Base-by-base conservation (phyloP, 2,888 invertebrate species). In the Spodoptera picta region DNA sequence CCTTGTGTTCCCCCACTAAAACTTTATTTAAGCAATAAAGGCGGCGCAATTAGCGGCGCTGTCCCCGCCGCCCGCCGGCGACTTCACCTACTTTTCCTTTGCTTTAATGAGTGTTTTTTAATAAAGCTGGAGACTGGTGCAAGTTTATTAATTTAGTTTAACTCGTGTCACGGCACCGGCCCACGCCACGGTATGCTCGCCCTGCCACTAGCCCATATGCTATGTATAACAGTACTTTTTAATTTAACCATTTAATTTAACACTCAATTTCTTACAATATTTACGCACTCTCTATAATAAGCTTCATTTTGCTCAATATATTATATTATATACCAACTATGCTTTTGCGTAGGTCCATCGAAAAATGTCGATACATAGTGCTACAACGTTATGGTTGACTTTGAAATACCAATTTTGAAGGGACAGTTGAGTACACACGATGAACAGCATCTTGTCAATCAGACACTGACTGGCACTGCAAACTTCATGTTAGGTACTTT, bases 11-110 rank as follows among this genome's bases (percentile, higher is more conserved):
- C 91, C 90, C 90, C 91, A 92, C 94, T 94, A 93, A 94, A 94
- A 94, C 93, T 94, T 94, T 94, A 94, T 94, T 94, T 94, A 92
- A 94, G 94, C 94, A 94, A 94, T 94, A 94, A 94, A 94, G 92
- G 93, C 91, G 90, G 90, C 88, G 93, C 94, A 94, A 94, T 94
- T 94, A 94, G 94, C 91, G 93, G 87, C 90, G 89, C 92, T 94
- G 94, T 94, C 94, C 94, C 92, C 93, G 90, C 88, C 92, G 92
- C 94, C 92, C 93, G 90, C 88, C 92, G 92, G 93, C 93, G 90
- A 94, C 94, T 94, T 94, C 93, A 92, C 94, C 93, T 91, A 94
- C 94, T 93, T 94, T 92, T 92, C 91, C 91, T 90, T 88, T 87
- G 92, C 90, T 93, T 94, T 94, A 94, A 94, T 94, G 93, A 94